Evolutionary conservation across 2,113 vertebrate species (phyloP), one percentile per base, ranked within the genome.

Genomic region (Arvicanthis niloticus): DNA sequence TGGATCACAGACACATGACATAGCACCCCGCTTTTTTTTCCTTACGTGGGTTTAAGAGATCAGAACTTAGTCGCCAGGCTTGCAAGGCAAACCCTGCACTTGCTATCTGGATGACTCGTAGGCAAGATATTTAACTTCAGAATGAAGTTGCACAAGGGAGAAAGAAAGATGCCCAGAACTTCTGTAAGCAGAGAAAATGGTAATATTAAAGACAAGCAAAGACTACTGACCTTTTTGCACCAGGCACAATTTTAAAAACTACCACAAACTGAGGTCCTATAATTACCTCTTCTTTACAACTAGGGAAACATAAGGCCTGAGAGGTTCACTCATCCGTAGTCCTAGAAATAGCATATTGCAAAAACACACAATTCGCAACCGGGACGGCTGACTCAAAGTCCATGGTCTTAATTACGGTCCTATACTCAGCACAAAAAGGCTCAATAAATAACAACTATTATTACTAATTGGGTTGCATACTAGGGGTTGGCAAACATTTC

Each of bases 401-500:
- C 51, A 9, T 19, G 16, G 91, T 72, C 58, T 62, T 81, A 62
- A 91, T n/a, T 58, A 65, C 37, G 24, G 85, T 58, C 80, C 62
- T 80, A 88, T 62, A 70, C 9, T 1, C 16, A 88, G n/a, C 9
- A 95, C 12, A 56, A 29, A 97, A 82, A 45, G 85, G 19, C 12
- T 92, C 58, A 62, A 56, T n/a, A 77, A 91, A 85, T 70, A 80
- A 62, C 16, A 78, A 31, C 72, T 48, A 78, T 84, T 40, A 40
- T 56, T 90, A 67, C 65, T 72, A 87, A 77, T 84, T 72, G 53
- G 76, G 19, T 85, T 96, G 22, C 48, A 91, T 87, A 51, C 58
- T 19, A 88, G 42, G n/a, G 45, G 12, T 48, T 93, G 37, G 76
- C 22, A 75, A 73, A 72, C 9, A 48, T 75, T 75, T 96, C 60